Evolutionary conservation across 1,140 invertebrate genomes (phyloP).

Genomic region (Lethocerus indicus): DNA sequence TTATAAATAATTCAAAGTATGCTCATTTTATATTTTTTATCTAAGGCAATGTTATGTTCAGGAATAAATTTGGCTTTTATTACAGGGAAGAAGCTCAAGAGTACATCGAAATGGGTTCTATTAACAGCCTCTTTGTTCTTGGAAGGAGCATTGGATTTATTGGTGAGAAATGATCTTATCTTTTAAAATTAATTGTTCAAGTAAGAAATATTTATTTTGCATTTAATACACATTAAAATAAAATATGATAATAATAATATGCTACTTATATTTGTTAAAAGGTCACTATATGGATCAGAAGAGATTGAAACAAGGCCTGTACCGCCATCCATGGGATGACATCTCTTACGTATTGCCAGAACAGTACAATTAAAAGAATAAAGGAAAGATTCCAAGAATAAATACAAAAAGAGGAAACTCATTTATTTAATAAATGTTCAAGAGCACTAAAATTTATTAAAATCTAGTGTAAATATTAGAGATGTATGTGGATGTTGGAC

Average conservation of each 20-base stretch:
- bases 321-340: conserved; percentile 99
- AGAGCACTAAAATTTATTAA: neutral
- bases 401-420: too few species aligned
- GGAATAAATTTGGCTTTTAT: too few species aligned
- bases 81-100: conserved; percentile 90
- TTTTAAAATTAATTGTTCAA: neutral
- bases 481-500: neutral
- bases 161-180: conserved; percentile 34
- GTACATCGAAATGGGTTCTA: conserved; percentile 93
- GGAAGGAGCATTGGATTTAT: conserved; percentile 98
- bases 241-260: neutral
- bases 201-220: neutral
- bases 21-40: too few species aligned
- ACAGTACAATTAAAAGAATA: conserved; percentile 30
- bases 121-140: conserved; percentile 96
- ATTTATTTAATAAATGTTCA: neutral
- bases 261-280: conserved; percentile 21
- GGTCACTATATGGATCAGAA: conserved; percentile 98
- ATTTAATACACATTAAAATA: neutral
- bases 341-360: conserved; percentile 95
- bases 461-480: neutral
- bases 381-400: neutral
- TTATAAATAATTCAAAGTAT: too few species aligned
- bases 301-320: conserved; percentile 94
- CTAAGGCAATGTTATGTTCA: too few species aligned